Conservation (phyloP, 2,797 vertebrate genomes). For the Emydoidea blandingii region DNA sequence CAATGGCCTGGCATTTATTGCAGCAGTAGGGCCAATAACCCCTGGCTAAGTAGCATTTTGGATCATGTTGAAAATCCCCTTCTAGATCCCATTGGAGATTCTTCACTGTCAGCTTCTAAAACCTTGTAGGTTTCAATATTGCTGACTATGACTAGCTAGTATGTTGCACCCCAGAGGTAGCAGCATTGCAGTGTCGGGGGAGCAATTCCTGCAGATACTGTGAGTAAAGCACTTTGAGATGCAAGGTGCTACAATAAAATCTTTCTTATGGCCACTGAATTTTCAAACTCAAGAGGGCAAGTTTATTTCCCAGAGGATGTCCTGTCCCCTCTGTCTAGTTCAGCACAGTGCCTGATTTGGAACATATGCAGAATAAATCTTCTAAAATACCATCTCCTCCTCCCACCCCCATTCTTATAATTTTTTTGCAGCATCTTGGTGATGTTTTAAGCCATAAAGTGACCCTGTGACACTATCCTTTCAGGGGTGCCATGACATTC, state of each 20-base stretch:
- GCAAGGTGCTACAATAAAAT: no score
- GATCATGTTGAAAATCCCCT: background rate
- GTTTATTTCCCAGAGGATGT: background rate
- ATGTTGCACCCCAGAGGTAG: background rate
- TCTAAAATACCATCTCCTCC: background rate
- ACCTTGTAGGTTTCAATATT: background rate
- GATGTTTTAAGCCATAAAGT: background rate
- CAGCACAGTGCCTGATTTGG: background rate
- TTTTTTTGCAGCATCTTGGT: background rate
- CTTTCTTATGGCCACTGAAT: background rate
- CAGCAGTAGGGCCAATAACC: background rate
- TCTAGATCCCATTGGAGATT: background rate
- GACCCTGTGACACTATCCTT: background rate
- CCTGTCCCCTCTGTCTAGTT: background rate
- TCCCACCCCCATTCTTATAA: background rate
- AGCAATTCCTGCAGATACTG: no score
- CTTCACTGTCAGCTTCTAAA: background rate
- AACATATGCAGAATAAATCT: background rate
- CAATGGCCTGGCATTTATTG: background rate
- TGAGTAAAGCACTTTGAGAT: background rate
- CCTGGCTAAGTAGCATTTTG: background rate
- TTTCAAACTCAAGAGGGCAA: background rate
- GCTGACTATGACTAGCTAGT: background rate
- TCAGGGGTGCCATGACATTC: background rate
- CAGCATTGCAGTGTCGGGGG: background rate